Evolutionary conservation across 2,113 vertebrate genomes (phyloP).

Genomic region (Edolisoma coerulescens): DNA sequence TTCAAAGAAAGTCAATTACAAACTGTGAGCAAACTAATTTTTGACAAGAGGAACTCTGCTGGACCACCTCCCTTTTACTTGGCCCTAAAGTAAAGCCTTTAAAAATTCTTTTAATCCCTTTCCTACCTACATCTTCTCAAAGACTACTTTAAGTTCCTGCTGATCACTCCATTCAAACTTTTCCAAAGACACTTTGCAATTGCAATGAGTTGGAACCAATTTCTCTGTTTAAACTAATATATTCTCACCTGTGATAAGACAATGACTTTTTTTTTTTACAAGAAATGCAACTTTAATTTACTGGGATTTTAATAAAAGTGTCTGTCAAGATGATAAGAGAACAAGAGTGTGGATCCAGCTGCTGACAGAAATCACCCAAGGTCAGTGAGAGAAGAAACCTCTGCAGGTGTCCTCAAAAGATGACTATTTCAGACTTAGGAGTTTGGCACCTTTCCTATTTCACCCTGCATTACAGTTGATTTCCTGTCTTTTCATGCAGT

Average conservation of each 20-base stretch:
- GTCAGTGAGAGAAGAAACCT: neutral
- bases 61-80: neutral
- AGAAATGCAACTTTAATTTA: neutral
- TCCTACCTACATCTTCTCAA: neutral
- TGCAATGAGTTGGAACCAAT: neutral
- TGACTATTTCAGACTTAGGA: neutral
- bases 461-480: neutral
- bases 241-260: neutral
- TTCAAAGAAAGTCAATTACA: neutral
- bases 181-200: neutral
- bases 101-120: neutral
- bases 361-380: neutral
- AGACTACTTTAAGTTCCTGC: neutral
- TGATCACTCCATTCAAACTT: neutral
- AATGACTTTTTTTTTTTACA: neutral
- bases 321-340: neutral
- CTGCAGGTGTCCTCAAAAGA: neutral
- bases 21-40: neutral
- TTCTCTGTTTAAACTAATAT: conserved; percentile 1
- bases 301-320: neutral
- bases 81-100: neutral
- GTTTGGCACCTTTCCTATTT: neutral
- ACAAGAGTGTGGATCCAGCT: neutral
- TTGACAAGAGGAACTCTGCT: neutral
- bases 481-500: neutral